Conservation (phyloP, 2,888 invertebrate genomes). For the Polymixis flavicincta region DNA sequence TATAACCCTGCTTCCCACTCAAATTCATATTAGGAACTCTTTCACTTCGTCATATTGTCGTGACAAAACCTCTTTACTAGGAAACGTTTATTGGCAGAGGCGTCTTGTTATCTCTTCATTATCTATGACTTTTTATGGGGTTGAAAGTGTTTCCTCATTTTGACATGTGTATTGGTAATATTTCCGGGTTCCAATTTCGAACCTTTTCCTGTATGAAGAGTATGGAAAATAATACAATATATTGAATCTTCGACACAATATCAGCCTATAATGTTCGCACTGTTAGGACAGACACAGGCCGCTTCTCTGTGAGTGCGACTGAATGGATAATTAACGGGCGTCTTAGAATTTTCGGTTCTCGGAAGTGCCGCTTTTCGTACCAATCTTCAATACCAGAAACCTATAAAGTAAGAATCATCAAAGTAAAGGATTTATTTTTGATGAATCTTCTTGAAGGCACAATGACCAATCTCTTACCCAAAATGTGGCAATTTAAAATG, state of each 20-base stretch:
- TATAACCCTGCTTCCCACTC: conserved; percentile 20
- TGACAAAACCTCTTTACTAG: conserved; percentile 5
- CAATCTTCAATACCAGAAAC: too few relatives aligned
- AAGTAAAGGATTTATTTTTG: background rate
- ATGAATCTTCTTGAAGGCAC: too few relatives aligned
- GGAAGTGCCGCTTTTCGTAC: too few relatives aligned
- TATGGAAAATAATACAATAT: background rate
- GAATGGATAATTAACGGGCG: too few relatives aligned
- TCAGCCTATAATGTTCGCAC: too few relatives aligned
- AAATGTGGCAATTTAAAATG: background rate
- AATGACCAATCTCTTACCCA: background rate
- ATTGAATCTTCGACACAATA: too few relatives aligned
- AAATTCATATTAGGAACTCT: background rate
- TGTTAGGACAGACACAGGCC: too few relatives aligned
- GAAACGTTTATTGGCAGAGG: background rate
- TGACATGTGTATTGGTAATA: background rate
- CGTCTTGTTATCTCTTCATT: conserved; percentile 7
- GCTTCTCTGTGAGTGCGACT: too few relatives aligned
- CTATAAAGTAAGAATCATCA: too few relatives aligned
- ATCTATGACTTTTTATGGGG: background rate
- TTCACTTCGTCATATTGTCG: background rate
- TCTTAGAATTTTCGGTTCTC: too few relatives aligned
- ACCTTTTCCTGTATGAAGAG: background rate
- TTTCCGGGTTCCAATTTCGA: background rate
- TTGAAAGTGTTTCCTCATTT: background rate